Base-by-base conservation (phyloP, 2,797 vertebrate genomes). In the Malurus leucopterus region DNA sequence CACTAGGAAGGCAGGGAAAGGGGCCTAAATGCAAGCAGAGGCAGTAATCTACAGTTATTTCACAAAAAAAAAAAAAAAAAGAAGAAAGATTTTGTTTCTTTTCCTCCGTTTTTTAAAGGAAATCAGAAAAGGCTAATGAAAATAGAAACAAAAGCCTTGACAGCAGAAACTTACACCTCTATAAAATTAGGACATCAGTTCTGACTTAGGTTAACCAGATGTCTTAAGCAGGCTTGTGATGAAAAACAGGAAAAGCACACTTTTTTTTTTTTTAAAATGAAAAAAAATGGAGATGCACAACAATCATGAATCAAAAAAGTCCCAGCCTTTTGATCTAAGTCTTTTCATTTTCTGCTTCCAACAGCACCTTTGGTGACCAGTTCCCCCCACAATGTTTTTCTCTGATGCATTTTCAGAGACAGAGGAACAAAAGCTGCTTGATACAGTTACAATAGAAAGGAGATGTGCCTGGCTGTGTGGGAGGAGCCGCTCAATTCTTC, bases 111-210 rank as follows among this genome's bases (percentile, higher is more conserved):
- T 89, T 71, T 61, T 50, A 72, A 80, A 72, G 38, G 74, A 62
- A 24, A 63, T 71, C 24, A 63, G 49, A 86, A 82, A 70, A 86
- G 4, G 15, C 11, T 43, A 58, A 69, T 22, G 44, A 40, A 89
- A 92, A 43, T 65, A 78, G 82, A 73, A 95, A 86, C 40, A 86
- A 92, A 93, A 95, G 81, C 90, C 73, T 78, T 80, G 54, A 59
- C 67, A 93, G 76, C 86, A 91, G 65, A 90, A 94, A 90, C 54
- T 79, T 68, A 43, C 41, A 83, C 20, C 36, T 91, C 46, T 86
- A 29, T 88, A 90, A 93, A 95, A 96, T 90, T 71, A 95, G 87
- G 71, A 81, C 59, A 64, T 70, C 53, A 58, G 63, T 90, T 83
- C 32, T 78, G 58, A 87, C 91, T 92, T 75, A 72, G 89, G 86